Evolutionary conservation across 2,113 vertebrate species (phyloP), one percentile per base, ranked within the genome.

Genomic region (Hepsetus odoe): DNA sequence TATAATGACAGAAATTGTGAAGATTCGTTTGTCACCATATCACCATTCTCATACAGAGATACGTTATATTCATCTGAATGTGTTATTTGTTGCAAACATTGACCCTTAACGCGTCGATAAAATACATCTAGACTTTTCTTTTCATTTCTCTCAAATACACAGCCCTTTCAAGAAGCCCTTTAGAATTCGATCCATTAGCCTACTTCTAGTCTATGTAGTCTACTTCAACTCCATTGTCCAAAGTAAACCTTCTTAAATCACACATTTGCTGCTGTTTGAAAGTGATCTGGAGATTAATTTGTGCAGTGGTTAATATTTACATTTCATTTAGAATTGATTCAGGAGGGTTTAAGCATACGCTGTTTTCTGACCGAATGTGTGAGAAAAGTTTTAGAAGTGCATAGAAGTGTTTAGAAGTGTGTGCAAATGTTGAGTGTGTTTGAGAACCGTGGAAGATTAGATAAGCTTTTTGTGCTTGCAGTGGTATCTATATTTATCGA

Each of bases 401-500:
- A 16, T 35, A 55, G 49, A 24, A 30, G 18, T 40, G 68, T 67
- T 6, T 30, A 28, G 38, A 33, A 38, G 46, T 72, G 2, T 22
- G 56, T 5, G 2, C 12, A 35, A 5, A n/a, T n/a, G n/a, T n/a
- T n/a, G n/a, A n/a, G n/a, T n/a, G n/a, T n/a, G n/a, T n/a, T n/a
- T 49, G 14, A 46, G 76, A 32, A 42, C 1, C 2, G 13, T n/a
- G n/a, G n/a, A 42, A 4, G 38, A 3, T 1, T 46, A 16, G 49
- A 65, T 24, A 22, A 73, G 53, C 20, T 11, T 77, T 24, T 38
- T 33, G n/a, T n/a, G n/a, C 14, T 26, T 69, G 24, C 46, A 33
- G 5, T 40, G 49, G 44, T 32, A 5, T 58, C 20, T 35, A 24
- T 78, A 59, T 81, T 81, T 80, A 77, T 59, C 12, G 26, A 66